Evolutionary conservation across 2,797 vertebrate species (phyloP).

Genomic region (Nyctibius grandis): DNA sequence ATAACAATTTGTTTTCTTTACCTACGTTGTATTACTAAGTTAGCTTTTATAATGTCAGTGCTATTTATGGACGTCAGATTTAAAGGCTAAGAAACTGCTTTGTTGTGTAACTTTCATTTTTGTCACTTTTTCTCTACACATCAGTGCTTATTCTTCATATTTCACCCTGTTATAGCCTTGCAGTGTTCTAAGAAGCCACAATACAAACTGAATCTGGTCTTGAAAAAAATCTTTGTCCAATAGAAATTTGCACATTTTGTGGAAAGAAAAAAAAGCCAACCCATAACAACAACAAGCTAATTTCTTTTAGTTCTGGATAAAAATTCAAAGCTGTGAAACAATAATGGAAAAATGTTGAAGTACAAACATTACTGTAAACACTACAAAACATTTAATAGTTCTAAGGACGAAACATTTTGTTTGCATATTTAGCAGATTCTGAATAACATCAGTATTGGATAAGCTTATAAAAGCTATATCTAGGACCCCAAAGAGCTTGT

Average conservation of each 20-base stretch:
- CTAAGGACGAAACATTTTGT: background rate
- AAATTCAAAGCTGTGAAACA: background rate
- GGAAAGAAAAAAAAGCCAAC: background rate
- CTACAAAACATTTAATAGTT: background rate
- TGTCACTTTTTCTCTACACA: background rate
- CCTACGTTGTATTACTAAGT: background rate
- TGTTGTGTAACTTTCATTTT: background rate
- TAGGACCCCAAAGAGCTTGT: background rate
- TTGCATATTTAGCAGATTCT: background rate
- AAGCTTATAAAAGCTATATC: background rate
- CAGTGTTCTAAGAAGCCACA: background rate
- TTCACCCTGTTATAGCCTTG: background rate
- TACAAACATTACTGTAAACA: background rate
- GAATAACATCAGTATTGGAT: background rate
- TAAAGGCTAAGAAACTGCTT: background rate
- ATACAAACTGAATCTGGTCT: background rate
- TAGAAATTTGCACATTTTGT: background rate
- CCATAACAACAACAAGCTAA: background rate
- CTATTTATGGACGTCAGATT: background rate
- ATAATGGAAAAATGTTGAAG: background rate
- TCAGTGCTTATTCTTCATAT: background rate
- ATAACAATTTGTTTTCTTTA: background rate
- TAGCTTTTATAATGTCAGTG: rapidly evolving
- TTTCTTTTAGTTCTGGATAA: background rate
- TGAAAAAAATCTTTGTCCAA: background rate